Percentiles rank a stretch among this genome's conserved stretches.
Evolutionary conservation across 2,113 vertebrate genomes (phyloP).

Genomic region (Phyllostomus hastatus): DNA sequence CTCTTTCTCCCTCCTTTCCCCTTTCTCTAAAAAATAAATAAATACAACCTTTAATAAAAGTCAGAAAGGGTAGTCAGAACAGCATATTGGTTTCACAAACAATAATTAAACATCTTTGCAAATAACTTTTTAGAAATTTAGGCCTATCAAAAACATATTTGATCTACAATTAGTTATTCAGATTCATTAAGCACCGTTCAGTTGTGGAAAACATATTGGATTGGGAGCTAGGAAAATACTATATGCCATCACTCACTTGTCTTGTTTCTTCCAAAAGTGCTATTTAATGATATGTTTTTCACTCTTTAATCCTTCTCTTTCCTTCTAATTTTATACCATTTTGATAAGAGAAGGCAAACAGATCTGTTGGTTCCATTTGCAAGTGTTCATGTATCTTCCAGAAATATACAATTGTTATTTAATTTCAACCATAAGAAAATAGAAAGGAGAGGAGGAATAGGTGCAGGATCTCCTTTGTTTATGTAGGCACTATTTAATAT

Average conservation of each 20-base stretch:
- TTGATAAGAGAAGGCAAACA: background rate
- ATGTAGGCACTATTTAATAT: background rate
- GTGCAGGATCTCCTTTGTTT: background rate
- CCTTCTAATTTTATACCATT: background rate
- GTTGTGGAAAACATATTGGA: background rate
- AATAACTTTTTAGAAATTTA: background rate
- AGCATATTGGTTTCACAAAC: background rate
- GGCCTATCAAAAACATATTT: background rate
- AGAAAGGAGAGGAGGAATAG: background rate
- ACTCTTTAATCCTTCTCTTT: background rate
- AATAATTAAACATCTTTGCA: background rate
- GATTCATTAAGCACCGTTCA: background rate
- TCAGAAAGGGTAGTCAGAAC: background rate
- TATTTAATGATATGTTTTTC: background rate
- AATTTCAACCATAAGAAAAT: background rate
- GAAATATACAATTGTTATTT: background rate
- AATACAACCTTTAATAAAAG: too few species aligned
- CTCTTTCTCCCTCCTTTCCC: too few species aligned
- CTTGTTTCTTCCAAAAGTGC: background rate
- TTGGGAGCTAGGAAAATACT: background rate
- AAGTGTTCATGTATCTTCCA: slow-evolving; percentile 20
- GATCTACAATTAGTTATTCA: background rate
- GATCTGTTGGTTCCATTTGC: background rate
- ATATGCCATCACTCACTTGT: background rate
- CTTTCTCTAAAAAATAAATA: too few species aligned